Percentiles rank a stretch among this genome's conserved stretches.
Evolutionary conservation across 2,888 invertebrate species (phyloP).

Genomic region (Pimpla rufipes): DNA sequence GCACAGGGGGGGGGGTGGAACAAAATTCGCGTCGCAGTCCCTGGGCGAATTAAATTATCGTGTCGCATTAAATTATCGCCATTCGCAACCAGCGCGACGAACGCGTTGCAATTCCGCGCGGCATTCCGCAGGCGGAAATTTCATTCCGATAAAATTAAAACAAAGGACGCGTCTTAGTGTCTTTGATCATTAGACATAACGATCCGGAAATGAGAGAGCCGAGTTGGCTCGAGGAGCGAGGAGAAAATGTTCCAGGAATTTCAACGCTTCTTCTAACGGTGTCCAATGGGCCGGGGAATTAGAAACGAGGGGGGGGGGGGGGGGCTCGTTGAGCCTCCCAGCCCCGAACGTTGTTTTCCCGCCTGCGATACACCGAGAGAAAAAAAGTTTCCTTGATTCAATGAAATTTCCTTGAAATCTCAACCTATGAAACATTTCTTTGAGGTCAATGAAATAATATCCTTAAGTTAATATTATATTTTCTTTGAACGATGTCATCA

Average conservation of each 20-base stretch:
- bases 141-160: slow-evolving; percentile 60
- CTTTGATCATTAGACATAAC: slow-evolving; percentile 42
- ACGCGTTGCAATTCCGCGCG: slow-evolving; percentile 45
- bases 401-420: too few relatives aligned
- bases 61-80: slow-evolving; percentile 31
- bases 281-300: slow-evolving; percentile 6
- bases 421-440: too few relatives aligned
- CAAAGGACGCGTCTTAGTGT: slow-evolving; percentile 9
- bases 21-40: background rate
- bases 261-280: slow-evolving; percentile 39
- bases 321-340: background rate
- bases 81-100: background rate
- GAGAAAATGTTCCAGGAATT: slow-evolving; percentile 63
- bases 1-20: too few relatives aligned
- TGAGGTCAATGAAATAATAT: too few relatives aligned
- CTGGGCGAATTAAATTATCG: slow-evolving; percentile 39
- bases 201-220: slow-evolving; percentile 20
- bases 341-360: background rate
- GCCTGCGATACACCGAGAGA: background rate
- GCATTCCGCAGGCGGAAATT: slow-evolving; percentile 52
- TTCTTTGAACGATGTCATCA: too few relatives aligned
- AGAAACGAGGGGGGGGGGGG: background rate
- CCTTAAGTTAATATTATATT: too few relatives aligned
- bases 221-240: slow-evolving; percentile 7
- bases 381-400: too few relatives aligned